Percentiles rank a stretch among this genome's conserved stretches.
phyloP scores from a whole-genome alignment of 2,113 vertebrate genomes.

The Macquaria ambigua region DNA sequence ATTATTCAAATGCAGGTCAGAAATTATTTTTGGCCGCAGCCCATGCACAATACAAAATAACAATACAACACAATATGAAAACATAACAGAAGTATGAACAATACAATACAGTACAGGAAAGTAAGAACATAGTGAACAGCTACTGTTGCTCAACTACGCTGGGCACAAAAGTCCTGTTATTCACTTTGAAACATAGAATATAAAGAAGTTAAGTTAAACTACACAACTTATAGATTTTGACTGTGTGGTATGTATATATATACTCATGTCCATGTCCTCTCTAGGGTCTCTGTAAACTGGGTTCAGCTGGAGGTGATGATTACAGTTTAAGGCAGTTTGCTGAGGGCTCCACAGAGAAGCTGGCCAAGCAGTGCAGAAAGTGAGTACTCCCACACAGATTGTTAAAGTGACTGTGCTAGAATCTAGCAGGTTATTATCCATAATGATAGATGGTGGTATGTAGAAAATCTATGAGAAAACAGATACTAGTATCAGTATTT shows the following conservation, averaged over 20 bases:
- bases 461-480: background rate
- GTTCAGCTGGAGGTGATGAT: constrained; percentile 97
- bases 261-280: constrained; percentile 15
- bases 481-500: background rate
- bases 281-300: constrained; percentile 97
- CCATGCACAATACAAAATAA: background rate
- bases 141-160: background rate
- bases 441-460: background rate
- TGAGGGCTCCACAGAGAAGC: constrained; percentile 97
- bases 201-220: background rate
- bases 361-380: constrained; percentile 98
- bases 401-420: background rate
- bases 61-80: background rate
- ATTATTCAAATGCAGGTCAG: background rate
- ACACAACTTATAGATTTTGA: background rate
- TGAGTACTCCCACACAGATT: constrained; percentile 76
- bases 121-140: background rate
- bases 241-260: background rate
- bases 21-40: background rate
- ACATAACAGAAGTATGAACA: background rate
- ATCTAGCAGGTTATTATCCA: background rate
- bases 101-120: background rate
- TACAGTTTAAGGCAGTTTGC: constrained; percentile 96
- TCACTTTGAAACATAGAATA: background rate
- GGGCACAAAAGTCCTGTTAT: background rate